These are phyloP conservation scores for Nesogale talazaci DNA, from an alignment of 2,113 vertebrate species.

Conservation along the genomic window DNA sequence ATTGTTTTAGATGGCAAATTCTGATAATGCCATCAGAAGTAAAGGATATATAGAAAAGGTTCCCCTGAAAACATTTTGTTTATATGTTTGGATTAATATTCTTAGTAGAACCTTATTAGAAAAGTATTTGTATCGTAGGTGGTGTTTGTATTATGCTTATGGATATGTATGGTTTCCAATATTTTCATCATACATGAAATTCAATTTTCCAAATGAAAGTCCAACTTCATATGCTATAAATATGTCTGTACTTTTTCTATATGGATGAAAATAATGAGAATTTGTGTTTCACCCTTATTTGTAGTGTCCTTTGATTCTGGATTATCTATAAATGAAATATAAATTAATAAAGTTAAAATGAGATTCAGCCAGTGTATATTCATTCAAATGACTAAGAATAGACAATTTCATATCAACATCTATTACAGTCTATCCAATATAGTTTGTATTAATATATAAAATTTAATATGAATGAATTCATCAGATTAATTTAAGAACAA, in stretches of 20 bases:
- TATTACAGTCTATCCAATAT: neutral
- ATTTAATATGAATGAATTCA: neutral
- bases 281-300: neutral
- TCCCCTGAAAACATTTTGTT: conserved; percentile 69
- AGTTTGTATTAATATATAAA: neutral
- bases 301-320: neutral
- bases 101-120: conserved; percentile 80
- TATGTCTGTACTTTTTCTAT: conserved; percentile 56
- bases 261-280: neutral
- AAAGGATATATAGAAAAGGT: conserved; percentile 67
- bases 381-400: neutral
- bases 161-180: conserved; percentile 83
- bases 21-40: conserved; percentile 68
- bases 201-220: conserved; percentile 89
- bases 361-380: neutral
- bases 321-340: neutral
- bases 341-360: neutral
- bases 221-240: conserved; percentile 84
- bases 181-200: conserved; percentile 86
- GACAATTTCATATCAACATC: neutral
- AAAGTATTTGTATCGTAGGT: conserved; percentile 85
- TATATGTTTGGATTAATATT: conserved; percentile 74
- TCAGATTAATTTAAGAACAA: neutral
- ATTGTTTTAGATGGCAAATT: conserved; percentile 46
- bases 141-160: conserved; percentile 85